Evolutionary conservation across 2,797 vertebrate species (phyloP).

Genomic region (Cichlasoma orientale): DNA sequence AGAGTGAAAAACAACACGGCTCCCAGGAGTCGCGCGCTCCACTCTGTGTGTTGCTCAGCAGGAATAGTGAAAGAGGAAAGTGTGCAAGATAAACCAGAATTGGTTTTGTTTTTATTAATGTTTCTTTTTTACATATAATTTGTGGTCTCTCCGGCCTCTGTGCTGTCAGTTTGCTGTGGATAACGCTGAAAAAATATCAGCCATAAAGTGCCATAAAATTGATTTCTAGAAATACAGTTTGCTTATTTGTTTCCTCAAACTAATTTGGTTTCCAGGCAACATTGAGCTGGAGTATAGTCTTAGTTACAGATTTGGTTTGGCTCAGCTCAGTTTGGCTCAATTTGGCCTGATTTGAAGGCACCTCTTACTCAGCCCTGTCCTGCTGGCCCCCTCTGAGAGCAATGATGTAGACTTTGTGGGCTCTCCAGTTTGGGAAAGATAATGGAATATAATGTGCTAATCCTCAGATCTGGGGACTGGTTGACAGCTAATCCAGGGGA

Average conservation of each 20-base stretch:
- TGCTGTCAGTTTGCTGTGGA: slow-evolving; percentile 15
- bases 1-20: slow-evolving; percentile 77
- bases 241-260: slow-evolving; percentile 57
- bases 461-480: slow-evolving; percentile 81
- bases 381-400: slow-evolving; percentile 51
- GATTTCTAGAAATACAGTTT: slow-evolving; percentile 38
- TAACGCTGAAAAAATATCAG: slow-evolving; percentile 29
- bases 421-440: slow-evolving; percentile 80
- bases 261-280: slow-evolving; percentile 63
- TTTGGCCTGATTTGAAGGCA: slow-evolving; percentile 51
- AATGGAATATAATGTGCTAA: slow-evolving; percentile 83
- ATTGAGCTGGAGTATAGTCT: slow-evolving; percentile 44
- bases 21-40: slow-evolving; percentile 65
- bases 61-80: slow-evolving; percentile 40
- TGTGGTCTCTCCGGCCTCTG: slow-evolving; percentile 1
- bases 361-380: slow-evolving; percentile 52
- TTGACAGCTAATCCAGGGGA: slow-evolving; percentile 83
- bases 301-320: slow-evolving; percentile 66
- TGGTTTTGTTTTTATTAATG: slow-evolving; percentile 50
- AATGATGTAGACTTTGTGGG: slow-evolving; percentile 60
- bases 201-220: slow-evolving; percentile 12
- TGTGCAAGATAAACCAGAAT: slow-evolving; percentile 40
- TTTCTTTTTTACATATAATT: slow-evolving; percentile 12
- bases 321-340: slow-evolving; percentile 55
- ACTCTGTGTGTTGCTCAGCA: slow-evolving; percentile 34